Conservation (phyloP, 2,888 invertebrate species). For the Microplitis manilae region DNA sequence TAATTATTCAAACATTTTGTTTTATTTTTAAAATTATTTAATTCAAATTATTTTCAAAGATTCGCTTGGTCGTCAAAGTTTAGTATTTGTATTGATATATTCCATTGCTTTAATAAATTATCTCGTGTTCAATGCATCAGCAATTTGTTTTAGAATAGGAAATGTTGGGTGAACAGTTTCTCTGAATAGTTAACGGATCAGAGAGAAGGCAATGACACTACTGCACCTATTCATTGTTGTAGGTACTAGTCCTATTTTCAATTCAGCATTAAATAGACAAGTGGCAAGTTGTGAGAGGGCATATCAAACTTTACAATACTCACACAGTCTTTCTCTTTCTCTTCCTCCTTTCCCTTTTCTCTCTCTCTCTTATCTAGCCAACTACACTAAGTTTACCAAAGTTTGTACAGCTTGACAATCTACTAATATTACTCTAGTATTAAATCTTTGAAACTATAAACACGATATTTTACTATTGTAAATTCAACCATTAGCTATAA, state of each 20-base stretch:
- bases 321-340: background rate
- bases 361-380: background rate
- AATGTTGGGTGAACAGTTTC: conserved; percentile 33
- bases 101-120: conserved; percentile 11
- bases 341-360: background rate
- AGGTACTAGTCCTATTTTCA: conserved; percentile 23
- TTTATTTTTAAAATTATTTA: too few relatives aligned
- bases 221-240: conserved; percentile 5
- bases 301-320: background rate
- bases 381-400: background rate
- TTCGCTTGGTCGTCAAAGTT: background rate
- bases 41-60: background rate
- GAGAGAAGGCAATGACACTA: conserved; percentile 29
- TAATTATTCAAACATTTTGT: too few relatives aligned
- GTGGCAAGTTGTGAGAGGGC: conserved; percentile 35
- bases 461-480: background rate
- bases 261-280: conserved; percentile 29
- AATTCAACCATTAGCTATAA: too few relatives aligned
- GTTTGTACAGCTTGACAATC: background rate
- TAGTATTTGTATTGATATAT: conserved; percentile 8
- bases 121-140: conserved; percentile 25
- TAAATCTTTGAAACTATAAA: background rate
- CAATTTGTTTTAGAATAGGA: conserved; percentile 24
- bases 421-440: background rate
- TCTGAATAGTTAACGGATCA: conserved; percentile 32